Evolutionary conservation across 2,888 invertebrate genomes (phyloP).

Genomic region (Cistogaster globosa): DNA sequence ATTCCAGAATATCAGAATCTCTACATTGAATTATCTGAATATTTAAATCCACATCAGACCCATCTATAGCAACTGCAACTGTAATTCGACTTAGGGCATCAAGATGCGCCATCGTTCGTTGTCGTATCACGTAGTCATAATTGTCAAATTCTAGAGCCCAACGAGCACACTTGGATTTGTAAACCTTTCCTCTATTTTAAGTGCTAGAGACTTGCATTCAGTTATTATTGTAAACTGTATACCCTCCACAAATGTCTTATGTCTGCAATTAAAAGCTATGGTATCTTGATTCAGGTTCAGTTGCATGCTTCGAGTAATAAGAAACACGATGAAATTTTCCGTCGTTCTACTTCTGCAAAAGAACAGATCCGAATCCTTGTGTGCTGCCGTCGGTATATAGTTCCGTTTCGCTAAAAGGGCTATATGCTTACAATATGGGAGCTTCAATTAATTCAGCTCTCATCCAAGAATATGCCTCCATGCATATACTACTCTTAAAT

Average conservation of each 20-base stretch:
- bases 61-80: too few species aligned
- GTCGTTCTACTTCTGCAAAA: slow-evolving; percentile 5
- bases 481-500: background rate
- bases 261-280: background rate
- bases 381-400: background rate
- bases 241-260: too few species aligned
- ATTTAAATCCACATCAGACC: too few species aligned
- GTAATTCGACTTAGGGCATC: too few species aligned
- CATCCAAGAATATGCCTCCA: background rate
- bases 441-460: background rate
- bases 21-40: too few species aligned
- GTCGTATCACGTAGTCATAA: background rate
- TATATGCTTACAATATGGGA: background rate
- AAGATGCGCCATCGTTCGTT: too few species aligned
- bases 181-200: slow-evolving; percentile 8
- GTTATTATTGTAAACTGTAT: too few species aligned
- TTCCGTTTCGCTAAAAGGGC: background rate
- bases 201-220: background rate
- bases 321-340: background rate
- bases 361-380: background rate
- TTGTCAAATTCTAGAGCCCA: slow-evolving; percentile 47
- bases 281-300: background rate
- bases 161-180: slow-evolving; percentile 17
- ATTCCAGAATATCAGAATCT: too few species aligned
- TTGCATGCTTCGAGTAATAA: background rate